Evolutionary conservation across 1,140 invertebrate genomes (phyloP).

Genomic region (Melanaphis sacchari): DNA sequence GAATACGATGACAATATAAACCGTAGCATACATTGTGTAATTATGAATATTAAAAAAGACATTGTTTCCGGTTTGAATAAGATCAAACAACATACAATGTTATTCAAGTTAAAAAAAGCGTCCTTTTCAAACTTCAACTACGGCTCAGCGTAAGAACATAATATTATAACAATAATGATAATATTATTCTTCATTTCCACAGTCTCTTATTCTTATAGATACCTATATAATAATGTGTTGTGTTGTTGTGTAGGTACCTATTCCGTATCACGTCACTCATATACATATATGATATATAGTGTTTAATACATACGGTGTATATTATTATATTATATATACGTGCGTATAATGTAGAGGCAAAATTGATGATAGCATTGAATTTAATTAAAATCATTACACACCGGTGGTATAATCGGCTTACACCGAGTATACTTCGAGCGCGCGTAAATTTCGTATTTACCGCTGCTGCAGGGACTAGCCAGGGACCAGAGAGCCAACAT

Average conservation of each 20-base stretch:
- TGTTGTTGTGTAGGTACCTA: too few species aligned
- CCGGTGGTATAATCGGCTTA: conserved; percentile 17
- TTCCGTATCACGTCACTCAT: background rate
- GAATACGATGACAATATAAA: background rate
- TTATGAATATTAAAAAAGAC: background rate
- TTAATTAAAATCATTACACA: conserved; percentile 37
- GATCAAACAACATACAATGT: background rate
- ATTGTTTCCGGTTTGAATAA: background rate
- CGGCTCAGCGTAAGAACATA: background rate
- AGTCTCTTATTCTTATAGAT: too few species aligned
- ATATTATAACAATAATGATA: background rate
- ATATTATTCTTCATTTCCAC: background rate
- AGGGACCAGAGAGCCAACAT: background rate
- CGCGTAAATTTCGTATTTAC: background rate
- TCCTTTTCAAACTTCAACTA: background rate
- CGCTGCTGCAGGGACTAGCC: background rate
- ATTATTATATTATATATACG: background rate
- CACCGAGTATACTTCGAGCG: background rate
- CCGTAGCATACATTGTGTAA: too few species aligned
- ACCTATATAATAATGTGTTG: too few species aligned
- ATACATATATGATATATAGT: too few species aligned
- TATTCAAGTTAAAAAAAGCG: background rate
- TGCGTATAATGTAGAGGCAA: background rate
- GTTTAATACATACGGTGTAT: background rate
- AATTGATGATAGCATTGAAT: background rate